These are phyloP conservation scores for Drosophila nasuta DNA, from an alignment of 1,140 invertebrate species.

Conservation along the genomic window DNA sequence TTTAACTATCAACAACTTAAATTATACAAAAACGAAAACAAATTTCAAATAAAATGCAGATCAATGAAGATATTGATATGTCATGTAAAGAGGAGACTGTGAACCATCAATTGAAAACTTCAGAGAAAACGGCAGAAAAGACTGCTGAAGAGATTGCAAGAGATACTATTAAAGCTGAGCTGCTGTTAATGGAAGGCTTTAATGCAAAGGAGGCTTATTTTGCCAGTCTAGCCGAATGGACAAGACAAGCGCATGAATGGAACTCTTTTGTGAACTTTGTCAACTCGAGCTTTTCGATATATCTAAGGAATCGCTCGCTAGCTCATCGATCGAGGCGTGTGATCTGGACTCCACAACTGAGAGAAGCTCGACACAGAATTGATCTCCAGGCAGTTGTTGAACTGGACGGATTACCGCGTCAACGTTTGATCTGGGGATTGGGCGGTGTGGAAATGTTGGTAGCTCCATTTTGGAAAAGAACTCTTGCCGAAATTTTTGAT, in stretches of 20 bases:
- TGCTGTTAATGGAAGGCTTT: neutral
- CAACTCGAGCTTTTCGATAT: too few relatives aligned
- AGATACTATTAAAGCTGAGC: neutral
- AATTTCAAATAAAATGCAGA: too few relatives aligned
- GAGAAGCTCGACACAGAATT: neutral
- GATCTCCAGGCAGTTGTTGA: neutral
- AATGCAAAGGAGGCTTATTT: conserved; percentile 5
- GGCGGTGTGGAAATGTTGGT: neutral
- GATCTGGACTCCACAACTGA: neutral
- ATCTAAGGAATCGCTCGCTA: neutral
- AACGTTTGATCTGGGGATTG: neutral
- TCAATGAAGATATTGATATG: too few relatives aligned
- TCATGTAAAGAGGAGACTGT: too few relatives aligned
- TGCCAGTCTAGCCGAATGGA: neutral
- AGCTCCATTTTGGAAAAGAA: conserved; percentile 29
- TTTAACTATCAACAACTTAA: too few relatives aligned
- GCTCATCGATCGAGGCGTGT: neutral
- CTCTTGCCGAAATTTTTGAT: conserved; percentile 13
- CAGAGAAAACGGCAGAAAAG: neutral
- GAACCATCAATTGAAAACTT: too few relatives aligned
- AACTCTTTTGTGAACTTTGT: conserved; percentile 1
- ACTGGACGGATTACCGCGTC: neutral
- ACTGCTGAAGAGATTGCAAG: neutral
- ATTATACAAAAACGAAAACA: too few relatives aligned
- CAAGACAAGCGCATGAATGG: neutral